Base-by-base conservation (phyloP, 1,140 invertebrate species). In the Cheumatopsyche charites region DNA sequence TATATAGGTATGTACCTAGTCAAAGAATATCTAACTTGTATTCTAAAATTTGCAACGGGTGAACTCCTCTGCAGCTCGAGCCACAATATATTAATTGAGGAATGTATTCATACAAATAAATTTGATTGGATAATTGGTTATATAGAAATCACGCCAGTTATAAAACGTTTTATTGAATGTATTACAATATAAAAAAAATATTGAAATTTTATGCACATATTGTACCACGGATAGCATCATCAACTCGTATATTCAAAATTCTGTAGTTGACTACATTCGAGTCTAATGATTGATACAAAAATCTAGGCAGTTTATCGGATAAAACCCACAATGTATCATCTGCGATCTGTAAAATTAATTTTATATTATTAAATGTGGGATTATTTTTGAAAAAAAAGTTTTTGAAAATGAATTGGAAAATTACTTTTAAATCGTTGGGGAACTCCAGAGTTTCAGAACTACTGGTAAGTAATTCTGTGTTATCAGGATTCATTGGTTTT, bases 381-480 rank as follows among this genome's bases (percentile, higher is more conserved):
- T n/a, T n/a, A 68, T 29, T 52, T 26, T 26, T 42, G 9, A 71
- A 42, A 42, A 58, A 26, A 41, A 21, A 36, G 36, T 52, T 55
- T 63, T 19, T 58, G 19, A 17, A 13, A 25, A n/a, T 52, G 23
- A 58, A 63, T n/a, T n/a, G 13, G 13, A 49, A 19, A 15, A 4
- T 45, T 79, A 87, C 86, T 82, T 88, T 89, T 41, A 90, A 79
- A 76, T 90, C 89, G 73, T 89, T 90, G 47, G 91, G 88, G 78
- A 92, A 92, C 71, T 92, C 88, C 17, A 90, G 80, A 1, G 84
- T 83, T 68, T 85, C 81, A 19, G 87, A 82, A 77, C 92, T 89
- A 72, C 84, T 85, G 66, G 88, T 86, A 6, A 92, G 80, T 1
- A 90, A 81, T 1, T 87, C 88, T 70, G 92, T 85, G 77, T 87